Evolutionary conservation across 1,140 invertebrate genomes (phyloP).

Genomic region (Drosophila paulistorum): DNA sequence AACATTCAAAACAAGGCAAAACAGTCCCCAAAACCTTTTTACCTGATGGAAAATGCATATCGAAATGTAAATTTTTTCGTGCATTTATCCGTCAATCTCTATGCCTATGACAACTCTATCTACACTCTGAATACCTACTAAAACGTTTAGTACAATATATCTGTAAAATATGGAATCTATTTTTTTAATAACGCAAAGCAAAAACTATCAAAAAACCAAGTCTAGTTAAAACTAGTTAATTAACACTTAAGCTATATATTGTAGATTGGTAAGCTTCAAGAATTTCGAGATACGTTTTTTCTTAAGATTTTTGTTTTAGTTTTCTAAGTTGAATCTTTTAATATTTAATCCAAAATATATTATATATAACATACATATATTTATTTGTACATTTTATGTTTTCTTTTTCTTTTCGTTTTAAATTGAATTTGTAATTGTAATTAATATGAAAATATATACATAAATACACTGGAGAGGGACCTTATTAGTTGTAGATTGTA

Average conservation of each 20-base stretch:
- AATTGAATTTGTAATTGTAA: conserved; percentile 20
- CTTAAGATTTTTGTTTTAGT: conserved; percentile 35
- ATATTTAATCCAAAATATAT: conserved; percentile 45
- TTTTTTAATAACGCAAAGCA: conserved; percentile 52
- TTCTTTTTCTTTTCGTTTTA: conserved; percentile 51
- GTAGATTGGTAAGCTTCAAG: conserved; percentile 41
- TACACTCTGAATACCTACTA: conserved; percentile 42
- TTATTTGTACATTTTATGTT: conserved; percentile 42
- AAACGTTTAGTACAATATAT: conserved; percentile 30
- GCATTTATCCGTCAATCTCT: neutral
- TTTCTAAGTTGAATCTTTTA: conserved; percentile 24
- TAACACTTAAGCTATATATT: conserved; percentile 38
- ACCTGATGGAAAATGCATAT: conserved; percentile 12
- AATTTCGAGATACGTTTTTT: neutral
- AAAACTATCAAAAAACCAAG: conserved; percentile 43
- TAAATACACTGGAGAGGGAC: conserved; percentile 75
- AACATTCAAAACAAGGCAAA: conserved; percentile 54
- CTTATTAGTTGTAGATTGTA: conserved; percentile 74
- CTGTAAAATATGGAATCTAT: conserved; percentile 59
- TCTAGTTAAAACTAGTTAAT: conserved; percentile 53
- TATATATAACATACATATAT: conserved; percentile 34
- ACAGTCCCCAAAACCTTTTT: conserved; percentile 30
- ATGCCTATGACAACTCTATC: conserved; percentile 22
- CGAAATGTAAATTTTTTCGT: conserved; percentile 28
- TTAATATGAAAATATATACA: conserved; percentile 28